Percentiles rank a stretch among this genome's conserved stretches.
These are phyloP conservation scores for Apus apus DNA, from an alignment of 2,113 vertebrate genomes.

Conservation along the genomic window DNA sequence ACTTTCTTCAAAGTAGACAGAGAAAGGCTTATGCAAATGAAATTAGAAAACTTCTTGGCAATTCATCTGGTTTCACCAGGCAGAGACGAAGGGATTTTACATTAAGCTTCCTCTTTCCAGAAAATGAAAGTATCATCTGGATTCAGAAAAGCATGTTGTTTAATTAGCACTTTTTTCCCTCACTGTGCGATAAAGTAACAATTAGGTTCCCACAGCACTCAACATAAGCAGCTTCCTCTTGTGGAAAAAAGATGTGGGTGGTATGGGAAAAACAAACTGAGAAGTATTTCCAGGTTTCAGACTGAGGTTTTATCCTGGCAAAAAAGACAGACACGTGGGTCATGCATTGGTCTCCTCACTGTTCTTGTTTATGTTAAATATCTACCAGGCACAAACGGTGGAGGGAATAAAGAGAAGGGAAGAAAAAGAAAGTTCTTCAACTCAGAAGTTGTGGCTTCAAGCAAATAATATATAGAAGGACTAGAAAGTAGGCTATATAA, in stretches of 20 bases:
- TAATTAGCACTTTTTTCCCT: conserved; percentile 49
- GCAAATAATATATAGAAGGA: background rate
- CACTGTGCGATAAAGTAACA: conserved; percentile 60
- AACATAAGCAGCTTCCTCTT: conserved; percentile 55
- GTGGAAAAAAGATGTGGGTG: conserved; percentile 60
- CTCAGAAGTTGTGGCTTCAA: background rate
- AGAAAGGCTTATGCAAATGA: conserved; percentile 65
- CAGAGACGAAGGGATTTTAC: conserved; percentile 40
- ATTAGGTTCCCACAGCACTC: conserved; percentile 67
- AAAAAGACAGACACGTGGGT: conserved; percentile 7
- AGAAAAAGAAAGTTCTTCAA: background rate
- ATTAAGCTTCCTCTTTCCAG: conserved; percentile 68
- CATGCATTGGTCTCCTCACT: background rate
- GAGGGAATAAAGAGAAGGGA: background rate
- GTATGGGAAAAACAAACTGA: conserved; percentile 67
- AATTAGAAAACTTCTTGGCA: conserved; percentile 67
- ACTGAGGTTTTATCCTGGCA: conserved; percentile 44
- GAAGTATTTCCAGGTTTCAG: conserved; percentile 62
- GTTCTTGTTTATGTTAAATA: background rate
- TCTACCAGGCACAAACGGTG: background rate
- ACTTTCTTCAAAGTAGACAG: conserved; percentile 61
- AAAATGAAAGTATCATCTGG: conserved; percentile 69
- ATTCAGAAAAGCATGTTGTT: conserved; percentile 51
- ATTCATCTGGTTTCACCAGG: conserved; percentile 55
- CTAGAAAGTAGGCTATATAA: background rate